Base-by-base conservation (phyloP, 2,113 vertebrate genomes). In the Neolamprologus tretocephalus region DNA sequence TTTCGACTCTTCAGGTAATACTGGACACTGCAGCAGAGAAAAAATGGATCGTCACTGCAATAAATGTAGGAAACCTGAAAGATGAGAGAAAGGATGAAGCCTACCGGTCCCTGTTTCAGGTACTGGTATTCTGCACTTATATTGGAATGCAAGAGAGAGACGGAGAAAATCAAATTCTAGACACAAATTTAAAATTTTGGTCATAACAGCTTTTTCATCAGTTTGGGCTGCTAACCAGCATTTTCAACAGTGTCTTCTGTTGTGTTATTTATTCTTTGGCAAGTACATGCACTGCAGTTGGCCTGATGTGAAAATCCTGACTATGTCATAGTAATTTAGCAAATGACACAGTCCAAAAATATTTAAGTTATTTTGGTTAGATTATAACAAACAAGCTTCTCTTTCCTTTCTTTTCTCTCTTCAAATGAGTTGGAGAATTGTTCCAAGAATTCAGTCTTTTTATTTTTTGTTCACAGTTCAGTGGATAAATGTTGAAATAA, bases 31-130 rank as follows among this genome's bases (percentile, higher is more conserved):
- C 98, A 26, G 98, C 98, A 68, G 98, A 99, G 92, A 98, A 97
- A 93, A 99, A 99, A 88, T 99, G 98, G 98, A 97, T 98, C 85
- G 98, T 99, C 93, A 99, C 98, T 14, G 98, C 98, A n/a, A 99
- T 99, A 93, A 99, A 99, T 61, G 98, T 99, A 31, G 98, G 98
- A 58, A 98, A 99, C 94, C 97, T 99, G 87, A 99, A 99, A 94
- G 99, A 99, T 83, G 98, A 99, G 94, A 97, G 97, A 92, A 99
- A 99, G 93, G 98, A 99, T 83, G 98, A 99, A 94, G 98, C 97
- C 1, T 99, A 99, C 87, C 97, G 98, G 87, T 99, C 98, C 2
- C 94, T 99, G 8, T 99, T 99, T 92, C 98, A 99, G 94, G 94
- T 95, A 87, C 21, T 78, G 6, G 17, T 63, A 3, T 61, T 81